Evolutionary conservation across 1,140 invertebrate genomes (phyloP), one percentile per base, ranked within the genome.

Genomic region (Calliphora vicina): DNA sequence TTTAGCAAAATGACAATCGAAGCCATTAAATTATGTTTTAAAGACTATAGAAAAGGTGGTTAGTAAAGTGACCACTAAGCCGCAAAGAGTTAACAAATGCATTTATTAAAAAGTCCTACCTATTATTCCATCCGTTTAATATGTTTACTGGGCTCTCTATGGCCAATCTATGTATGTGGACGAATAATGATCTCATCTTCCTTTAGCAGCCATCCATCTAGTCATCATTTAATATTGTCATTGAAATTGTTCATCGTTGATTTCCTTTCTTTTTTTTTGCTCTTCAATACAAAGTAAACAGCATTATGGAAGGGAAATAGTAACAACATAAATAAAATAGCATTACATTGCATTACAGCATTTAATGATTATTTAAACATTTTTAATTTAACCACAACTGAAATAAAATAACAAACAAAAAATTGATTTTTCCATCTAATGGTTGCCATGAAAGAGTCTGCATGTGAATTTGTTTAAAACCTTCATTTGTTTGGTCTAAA

Each of bases 201-300:
- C 61, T 67, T 67, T 23, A 57, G 5, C 50, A 57, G 61, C 61
- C 61, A 67, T 23, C 61, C n/a, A 67, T 67, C 61, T 20, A 67
- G 61, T 67, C n/a, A 67, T 67, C 61, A 67, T 67, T 67, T 67
- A 67, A 67, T 67, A 67, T 67, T 67, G 61, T 67, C 61, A 67
- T 67, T 67, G n/a, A 67, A 23, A 67, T 57, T 57, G 50, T 57
- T 57, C 15, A 57, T 23, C 10, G 61, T 12, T 67, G n/a, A 23
- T 23, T 23, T n/a, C 6, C 15, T 67, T 23, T 67, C 61, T 25
- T 10, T 20, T 23, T 23, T 23, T 67, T 23, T 20, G 0, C 25
- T 67, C 45, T 50, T 3, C 45, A 50, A 50, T n/a, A 50, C 1
- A 50, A 50, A 71, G 10, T 71, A 71, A 25, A 25, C 8, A 23